A percentile compares a stretch with the other conserved stretches of the same genome.
These are phyloP conservation scores for Hypena proboscidalis DNA, from an alignment of 2,888 invertebrate genomes.

Conservation along the genomic window DNA sequence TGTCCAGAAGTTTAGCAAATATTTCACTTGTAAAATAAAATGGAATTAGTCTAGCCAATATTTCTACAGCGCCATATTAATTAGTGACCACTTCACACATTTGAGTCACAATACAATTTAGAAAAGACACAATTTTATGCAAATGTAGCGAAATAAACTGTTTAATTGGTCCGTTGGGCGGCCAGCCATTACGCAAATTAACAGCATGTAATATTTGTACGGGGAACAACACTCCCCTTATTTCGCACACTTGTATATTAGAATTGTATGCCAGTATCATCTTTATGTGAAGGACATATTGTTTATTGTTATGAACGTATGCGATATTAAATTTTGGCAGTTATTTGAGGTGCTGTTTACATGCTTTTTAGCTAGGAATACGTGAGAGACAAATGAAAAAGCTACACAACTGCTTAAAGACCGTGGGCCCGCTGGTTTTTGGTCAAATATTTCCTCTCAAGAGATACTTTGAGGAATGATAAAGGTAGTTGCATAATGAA, in stretches of 20 bases:
- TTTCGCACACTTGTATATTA: slow-evolving; percentile 39
- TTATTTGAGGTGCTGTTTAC: slow-evolving; percentile 17
- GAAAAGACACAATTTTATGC: slow-evolving; percentile 36
- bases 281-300: slow-evolving; percentile 38
- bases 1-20: no score
- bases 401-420: no score
- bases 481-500: no score
- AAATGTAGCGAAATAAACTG: slow-evolving; percentile 35
- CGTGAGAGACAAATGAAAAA: no score
- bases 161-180: slow-evolving; percentile 30
- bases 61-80: not conserved
- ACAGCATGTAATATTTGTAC: slow-evolving; percentile 41
- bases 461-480: no score
- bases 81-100: slow-evolving; percentile 1
- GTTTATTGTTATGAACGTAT: slow-evolving; percentile 37
- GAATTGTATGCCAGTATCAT: slow-evolving; percentile 45
- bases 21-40: not conserved
- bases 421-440: not conserved
- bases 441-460: no score
- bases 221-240: slow-evolving; percentile 40
- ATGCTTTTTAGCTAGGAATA: no score
- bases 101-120: slow-evolving; percentile 22
- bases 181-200: slow-evolving; percentile 54
- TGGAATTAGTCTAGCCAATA: no score
- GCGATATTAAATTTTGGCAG: slow-evolving; percentile 29